Percentiles rank a stretch among this genome's conserved stretches.
Evolutionary conservation across 2,797 vertebrate species (phyloP).

Genomic region (Chelon labrosus): DNA sequence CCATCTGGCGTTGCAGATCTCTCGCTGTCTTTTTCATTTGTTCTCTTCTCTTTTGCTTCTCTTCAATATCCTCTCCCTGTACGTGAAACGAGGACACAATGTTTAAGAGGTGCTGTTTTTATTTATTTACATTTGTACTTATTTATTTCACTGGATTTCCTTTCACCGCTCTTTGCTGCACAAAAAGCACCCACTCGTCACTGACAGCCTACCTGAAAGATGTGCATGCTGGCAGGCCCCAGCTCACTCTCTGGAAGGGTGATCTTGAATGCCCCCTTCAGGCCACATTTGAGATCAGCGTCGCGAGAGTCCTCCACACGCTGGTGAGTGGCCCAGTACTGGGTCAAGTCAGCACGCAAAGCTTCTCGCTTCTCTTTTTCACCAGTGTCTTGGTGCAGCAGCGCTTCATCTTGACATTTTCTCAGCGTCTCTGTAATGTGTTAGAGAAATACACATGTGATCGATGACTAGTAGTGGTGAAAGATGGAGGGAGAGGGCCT

Average conservation of each 20-base stretch:
- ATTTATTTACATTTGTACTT: constrained; percentile 14
- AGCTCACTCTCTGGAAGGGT: constrained; percentile 66
- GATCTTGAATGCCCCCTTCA: constrained; percentile 66
- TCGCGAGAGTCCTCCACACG: constrained; percentile 72
- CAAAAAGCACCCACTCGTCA: constrained; percentile 11
- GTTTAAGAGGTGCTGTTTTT: neutral
- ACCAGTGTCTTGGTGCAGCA: constrained; percentile 67
- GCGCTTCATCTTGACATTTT: constrained; percentile 56
- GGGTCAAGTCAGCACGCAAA: constrained; percentile 64
- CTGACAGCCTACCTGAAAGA: constrained; percentile 77
- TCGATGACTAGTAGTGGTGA: neutral
- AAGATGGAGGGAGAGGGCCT: neutral
- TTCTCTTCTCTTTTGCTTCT: constrained; percentile 68
- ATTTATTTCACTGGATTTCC: constrained; percentile 20
- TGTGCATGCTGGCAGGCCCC: constrained; percentile 84
- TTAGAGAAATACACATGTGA: constrained; percentile 10
- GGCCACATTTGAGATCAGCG: constrained; percentile 77
- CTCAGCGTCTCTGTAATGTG: constrained; percentile 72
- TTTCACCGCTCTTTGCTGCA: constrained; percentile 20
- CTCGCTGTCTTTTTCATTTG: constrained; percentile 71
- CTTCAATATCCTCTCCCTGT: constrained; percentile 76
- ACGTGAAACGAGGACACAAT: constrained; percentile 31
- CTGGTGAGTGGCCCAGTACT: constrained; percentile 74
- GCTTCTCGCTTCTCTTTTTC: constrained; percentile 62
- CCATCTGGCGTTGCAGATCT: constrained; percentile 76